phyloP scores from a whole-genome alignment of 2,888 invertebrate species.

The Chymomyza caudatula region DNA sequence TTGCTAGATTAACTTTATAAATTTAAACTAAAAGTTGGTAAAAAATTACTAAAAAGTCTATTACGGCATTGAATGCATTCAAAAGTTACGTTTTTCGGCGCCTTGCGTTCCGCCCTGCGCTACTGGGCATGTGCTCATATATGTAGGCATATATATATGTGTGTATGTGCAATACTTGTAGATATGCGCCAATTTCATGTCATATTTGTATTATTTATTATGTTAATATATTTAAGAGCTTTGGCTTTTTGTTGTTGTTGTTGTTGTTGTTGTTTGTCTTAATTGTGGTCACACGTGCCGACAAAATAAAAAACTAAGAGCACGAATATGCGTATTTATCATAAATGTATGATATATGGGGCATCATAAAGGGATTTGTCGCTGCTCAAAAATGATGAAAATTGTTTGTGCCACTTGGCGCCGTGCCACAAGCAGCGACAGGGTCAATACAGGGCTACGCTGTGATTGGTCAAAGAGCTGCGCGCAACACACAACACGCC shows the following conservation, averaged over 20 bases:
- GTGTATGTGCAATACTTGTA: too few species aligned
- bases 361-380: constrained; percentile 62
- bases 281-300: constrained; percentile 66
- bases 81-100: too few species aligned
- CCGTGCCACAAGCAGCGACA: background rate
- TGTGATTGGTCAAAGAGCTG: constrained; percentile 1
- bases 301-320: background rate
- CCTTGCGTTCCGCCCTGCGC: too few species aligned
- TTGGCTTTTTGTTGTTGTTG: background rate
- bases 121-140: too few species aligned
- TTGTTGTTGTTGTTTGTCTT: constrained; percentile 41
- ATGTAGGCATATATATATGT: too few species aligned
- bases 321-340: background rate
- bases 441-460: background rate
- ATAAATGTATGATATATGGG: constrained; percentile 62
- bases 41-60: too few species aligned
- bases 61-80: too few species aligned
- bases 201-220: constrained; percentile 57
- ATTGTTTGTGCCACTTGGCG: background rate
- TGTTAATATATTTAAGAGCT: constrained; percentile 8
- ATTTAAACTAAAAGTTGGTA: too few species aligned
- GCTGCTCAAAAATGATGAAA: constrained; percentile 20
- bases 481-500: too few species aligned
- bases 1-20: too few species aligned
- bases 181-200: too few species aligned